Base-by-base conservation (phyloP, 2,113 vertebrate genomes). In the Hoplias malabaricus region DNA sequence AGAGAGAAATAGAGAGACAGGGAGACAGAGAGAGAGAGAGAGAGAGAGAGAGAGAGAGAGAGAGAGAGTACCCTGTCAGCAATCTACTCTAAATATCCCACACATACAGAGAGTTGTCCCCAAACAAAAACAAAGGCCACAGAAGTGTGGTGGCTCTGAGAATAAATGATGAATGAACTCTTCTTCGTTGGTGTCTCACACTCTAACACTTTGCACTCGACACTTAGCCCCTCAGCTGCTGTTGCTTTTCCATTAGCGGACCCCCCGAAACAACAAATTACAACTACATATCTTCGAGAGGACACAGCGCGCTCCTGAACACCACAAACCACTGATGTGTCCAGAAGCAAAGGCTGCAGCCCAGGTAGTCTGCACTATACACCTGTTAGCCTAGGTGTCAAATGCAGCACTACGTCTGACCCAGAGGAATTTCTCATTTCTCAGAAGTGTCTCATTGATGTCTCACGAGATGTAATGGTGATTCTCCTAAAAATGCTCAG, bases 41-140 rank as follows among this genome's bases (percentile, higher is more conserved):
- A 62, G 34, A 43, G 14, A 19, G 4, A 46, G 25, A 29, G 16
- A 38, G 46, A 54, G 50, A 27, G 23, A 53, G 19, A 53, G 16
- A 69, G 68, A 69, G 29, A 61, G 29, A 19, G 9, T 10, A 68
- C 38, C 57, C 29, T 46, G 53, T 77, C 50, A 76, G 34, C 23
- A 68, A 57, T 25, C 12, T 53, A n/a, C 29, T 42, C 29, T 13
- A 53, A 31, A 54, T 33, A 61, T 33, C 57, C 16, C 16, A 33
- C 56, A 14, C 53, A 59, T 53, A 56, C 31, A 19, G 33, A 5
- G 9, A 54, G 9, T 42, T 57, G 13, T 19, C 69, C 25, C 54
- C 27, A 57, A 57, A 57, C 54, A 57, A 72, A 69, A 72, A 40
- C 23, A 72, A 54, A 42, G 34, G 14, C 50, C 7, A 2, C 23